Base-by-base conservation (phyloP, 2,888 invertebrate species). In the Caradrina kadenii region DNA sequence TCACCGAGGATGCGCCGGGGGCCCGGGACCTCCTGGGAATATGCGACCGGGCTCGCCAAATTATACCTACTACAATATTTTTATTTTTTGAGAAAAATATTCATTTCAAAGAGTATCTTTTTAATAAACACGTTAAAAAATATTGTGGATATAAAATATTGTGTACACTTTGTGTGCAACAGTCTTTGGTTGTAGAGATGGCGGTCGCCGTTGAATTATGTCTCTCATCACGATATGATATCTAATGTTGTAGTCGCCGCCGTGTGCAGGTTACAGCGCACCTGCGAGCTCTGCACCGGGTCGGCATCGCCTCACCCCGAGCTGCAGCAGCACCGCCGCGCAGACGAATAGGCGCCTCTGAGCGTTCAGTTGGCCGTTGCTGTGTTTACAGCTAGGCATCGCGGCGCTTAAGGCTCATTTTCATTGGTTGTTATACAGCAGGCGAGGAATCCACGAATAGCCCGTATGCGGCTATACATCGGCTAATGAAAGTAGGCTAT, bases 111-210 rank as follows among this genome's bases (percentile, higher is more conserved):
- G 69, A 63, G 64, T 65, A 61, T 50, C 11, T 42, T 74, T 66
- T 63, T 68, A 60, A 54, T 66, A 77, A 80, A 79, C 63, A 69
- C 35, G 59, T 79, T 80, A 74, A 73, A 76, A 84, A 84, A 87
- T 79, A 84, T 83, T 63, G 73, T 52, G 60, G 75, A 53, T 82
- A 80, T 55, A 82, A 81, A 83, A 81, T 74, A 80, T 80, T 73
- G 64, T 63, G 69, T 74, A 74, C 79, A 78, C 82, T 74, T 61
- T 45, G 71, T 70, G 82, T 76, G 85, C 80, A 62, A 79, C 84
- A 86, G 86, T 84, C 85, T 87, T 86, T 82, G 87, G 85, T 81
- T 59, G 78, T 70, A 70, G 59, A 74, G 67, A 72, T 70, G 82
- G 78, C 72, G 78, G 68, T 26, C 58, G 69, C 64, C 69, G 59